These are phyloP conservation scores for Deilephila porcellus DNA, from an alignment of 2,888 invertebrate species.

Conservation along the genomic window DNA sequence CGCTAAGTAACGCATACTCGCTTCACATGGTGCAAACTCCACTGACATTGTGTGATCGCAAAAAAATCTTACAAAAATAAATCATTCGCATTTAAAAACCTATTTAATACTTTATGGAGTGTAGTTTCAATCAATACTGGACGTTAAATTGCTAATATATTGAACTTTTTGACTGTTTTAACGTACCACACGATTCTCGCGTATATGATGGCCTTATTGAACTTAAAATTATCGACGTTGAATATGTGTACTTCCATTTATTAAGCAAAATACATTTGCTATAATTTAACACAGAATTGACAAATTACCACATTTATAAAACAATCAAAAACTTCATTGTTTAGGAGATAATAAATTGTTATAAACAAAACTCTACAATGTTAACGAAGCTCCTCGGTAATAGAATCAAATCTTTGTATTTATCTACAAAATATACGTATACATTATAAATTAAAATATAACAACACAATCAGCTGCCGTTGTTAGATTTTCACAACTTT, in stretches of 20 bases:
- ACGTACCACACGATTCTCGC: background rate
- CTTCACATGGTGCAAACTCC: slow-evolving; percentile 67
- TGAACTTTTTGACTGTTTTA: slow-evolving; percentile 23
- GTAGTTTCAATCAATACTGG: slow-evolving; percentile 45
- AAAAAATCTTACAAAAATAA: slow-evolving; percentile 76
- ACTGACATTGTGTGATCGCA: slow-evolving; percentile 56
- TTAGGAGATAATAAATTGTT: background rate
- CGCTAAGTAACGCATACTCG: slow-evolving; percentile 58
- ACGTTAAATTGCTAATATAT: slow-evolving; percentile 15
- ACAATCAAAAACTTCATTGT: slow-evolving; percentile 25
- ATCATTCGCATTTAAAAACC: slow-evolving; percentile 56
- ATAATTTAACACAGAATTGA: slow-evolving; percentile 8
- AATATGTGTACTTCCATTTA: slow-evolving; percentile 1
- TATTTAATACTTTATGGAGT: slow-evolving; percentile 70
- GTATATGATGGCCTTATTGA: background rate
- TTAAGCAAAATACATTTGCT: background rate
- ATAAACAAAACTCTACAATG: slow-evolving; percentile 20
- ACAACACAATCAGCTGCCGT: slow-evolving; percentile 65
- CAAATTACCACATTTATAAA: slow-evolving; percentile 1
- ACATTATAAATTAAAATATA: slow-evolving; percentile 53
- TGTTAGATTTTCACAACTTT: slow-evolving; percentile 52
- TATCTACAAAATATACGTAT: slow-evolving; percentile 38
- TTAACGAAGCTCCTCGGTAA: slow-evolving; percentile 17
- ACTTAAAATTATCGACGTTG: background rate
- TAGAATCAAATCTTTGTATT: slow-evolving; percentile 21